phyloP scores from a whole-genome alignment of 2,113 vertebrate species.

The Pardalotus punctatus region DNA sequence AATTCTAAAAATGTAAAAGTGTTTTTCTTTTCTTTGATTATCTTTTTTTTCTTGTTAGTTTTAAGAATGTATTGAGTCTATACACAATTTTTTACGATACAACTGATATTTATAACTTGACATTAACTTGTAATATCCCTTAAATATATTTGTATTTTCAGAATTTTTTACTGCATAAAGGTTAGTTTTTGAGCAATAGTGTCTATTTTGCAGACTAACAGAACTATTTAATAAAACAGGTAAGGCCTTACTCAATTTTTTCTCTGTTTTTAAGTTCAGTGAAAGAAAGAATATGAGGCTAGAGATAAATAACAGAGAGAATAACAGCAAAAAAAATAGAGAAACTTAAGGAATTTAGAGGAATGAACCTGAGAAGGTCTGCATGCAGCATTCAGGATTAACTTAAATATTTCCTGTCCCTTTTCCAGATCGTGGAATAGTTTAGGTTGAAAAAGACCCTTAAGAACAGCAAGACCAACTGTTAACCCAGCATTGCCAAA shows the following conservation, averaged over 20 bases:
- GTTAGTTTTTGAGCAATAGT: not conserved
- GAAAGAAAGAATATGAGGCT: not conserved
- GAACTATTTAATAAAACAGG: not conserved
- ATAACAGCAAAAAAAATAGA: not conserved
- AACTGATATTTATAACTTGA: not conserved
- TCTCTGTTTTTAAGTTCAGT: not conserved
- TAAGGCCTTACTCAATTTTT: not conserved
- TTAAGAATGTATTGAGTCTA: not conserved
- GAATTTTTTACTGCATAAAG: not conserved
- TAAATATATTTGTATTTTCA: not conserved
- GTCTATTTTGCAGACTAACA: not conserved
- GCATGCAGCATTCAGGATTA: not conserved
- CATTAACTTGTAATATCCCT: not conserved
- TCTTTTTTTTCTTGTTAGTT: not conserved
- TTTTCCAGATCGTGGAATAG: not conserved
- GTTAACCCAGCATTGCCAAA: not conserved
- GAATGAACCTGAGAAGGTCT: not conserved
- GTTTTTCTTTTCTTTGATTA: not conserved
- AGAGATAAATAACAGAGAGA: not conserved
- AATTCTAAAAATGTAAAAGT: not conserved
- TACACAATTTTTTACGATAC: not conserved
- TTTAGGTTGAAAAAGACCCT: not conserved
- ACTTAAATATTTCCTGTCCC: not conserved
- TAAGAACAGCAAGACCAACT: not conserved
- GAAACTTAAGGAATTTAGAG: not conserved